Base-by-base conservation (phyloP, 2,888 invertebrate genomes). In the Habroteleia sp. region DNA sequence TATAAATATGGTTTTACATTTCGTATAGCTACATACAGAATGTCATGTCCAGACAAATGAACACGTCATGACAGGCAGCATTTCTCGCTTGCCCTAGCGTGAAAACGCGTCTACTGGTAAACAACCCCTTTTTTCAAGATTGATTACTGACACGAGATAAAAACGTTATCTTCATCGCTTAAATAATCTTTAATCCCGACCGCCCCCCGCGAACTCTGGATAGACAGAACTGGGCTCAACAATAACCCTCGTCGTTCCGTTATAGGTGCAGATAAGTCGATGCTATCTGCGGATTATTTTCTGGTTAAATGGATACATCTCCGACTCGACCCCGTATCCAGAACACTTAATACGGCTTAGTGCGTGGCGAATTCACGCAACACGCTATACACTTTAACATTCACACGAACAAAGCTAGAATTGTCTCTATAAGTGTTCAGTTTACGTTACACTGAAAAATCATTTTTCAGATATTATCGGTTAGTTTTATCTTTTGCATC, bases 201-300 rank as follows among this genome's bases (percentile, higher is more conserved):
- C 31, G 25, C 68, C 46, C 27, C 48, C 62, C 42, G 20, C 63
- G 29, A 62, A 16, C 16, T 23, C 20, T 48, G 27, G 41, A 35
- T 39, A 37, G 7, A 27, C 11, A 11, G 10, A 62, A 60, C 54
- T 31, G 14, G 54, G 39, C 60, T 48, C 50, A 35, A 68, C 68
- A 52, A 75, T 75, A 72, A 41, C 77, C 68, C 48, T 62, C 25
- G 37, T n/a, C 58, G 71, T 63, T 68, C 39, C 63, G 50, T 46
- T 77, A 60, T 73, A 72, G 68, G 41, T 31, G 58, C 54, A 56
- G 73, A 78, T 76, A 76, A 76, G 60, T 68, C 56, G 84, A 83
- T 84, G 63, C 76, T 82, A 84, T 85, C 83, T 62, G 29, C 3
- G 85, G 87, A 88, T 88, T 88, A 88, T 88, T 88, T 88, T 87